Percentiles rank a stretch among this genome's conserved stretches.
phyloP scores from a whole-genome alignment of 1,140 invertebrate species.

The Anastatus disparis region DNA sequence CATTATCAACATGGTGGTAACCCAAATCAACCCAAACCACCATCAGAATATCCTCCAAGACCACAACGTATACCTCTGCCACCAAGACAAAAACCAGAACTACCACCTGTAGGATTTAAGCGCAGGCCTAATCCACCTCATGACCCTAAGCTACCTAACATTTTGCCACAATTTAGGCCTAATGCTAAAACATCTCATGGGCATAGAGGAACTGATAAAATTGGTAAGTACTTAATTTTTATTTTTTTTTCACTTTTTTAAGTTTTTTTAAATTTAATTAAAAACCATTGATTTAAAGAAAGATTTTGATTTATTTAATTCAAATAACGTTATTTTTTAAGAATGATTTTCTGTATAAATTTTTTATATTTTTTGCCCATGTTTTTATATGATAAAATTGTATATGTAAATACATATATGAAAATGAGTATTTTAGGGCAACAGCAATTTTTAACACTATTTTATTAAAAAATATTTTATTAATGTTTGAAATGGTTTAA shows the following conservation, averaged over 20 bases:
- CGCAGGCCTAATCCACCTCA: constrained; percentile 61
- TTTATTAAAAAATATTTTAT: too few relatives aligned
- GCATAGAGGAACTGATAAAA: constrained; percentile 61
- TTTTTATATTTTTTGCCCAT: too few relatives aligned
- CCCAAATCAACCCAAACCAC: constrained; percentile 29
- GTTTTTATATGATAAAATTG: too few relatives aligned
- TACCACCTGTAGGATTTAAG: constrained; percentile 59
- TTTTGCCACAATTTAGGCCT: constrained; percentile 77
- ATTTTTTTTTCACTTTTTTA: neutral
- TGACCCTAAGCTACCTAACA: constrained; percentile 72
- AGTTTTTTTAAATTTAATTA: neutral
- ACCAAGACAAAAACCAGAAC: constrained; percentile 55
- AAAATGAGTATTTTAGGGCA: too few relatives aligned
- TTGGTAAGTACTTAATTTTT: constrained; percentile 42
- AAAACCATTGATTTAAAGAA: too few relatives aligned
- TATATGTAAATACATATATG: too few relatives aligned
- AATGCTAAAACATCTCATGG: constrained; percentile 72
- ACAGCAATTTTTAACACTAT: too few relatives aligned
- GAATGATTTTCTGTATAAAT: too few relatives aligned
- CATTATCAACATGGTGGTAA: constrained; percentile 48
- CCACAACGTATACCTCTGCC: constrained; percentile 53
- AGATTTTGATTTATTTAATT: too few relatives aligned
- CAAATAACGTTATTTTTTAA: too few relatives aligned
- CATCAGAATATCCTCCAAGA: constrained; percentile 33
- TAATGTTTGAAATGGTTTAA: too few relatives aligned